Evolutionary conservation across 2,113 vertebrate genomes (phyloP), one percentile per base, ranked within the genome.

Genomic region (Menura novaehollandiae): DNA sequence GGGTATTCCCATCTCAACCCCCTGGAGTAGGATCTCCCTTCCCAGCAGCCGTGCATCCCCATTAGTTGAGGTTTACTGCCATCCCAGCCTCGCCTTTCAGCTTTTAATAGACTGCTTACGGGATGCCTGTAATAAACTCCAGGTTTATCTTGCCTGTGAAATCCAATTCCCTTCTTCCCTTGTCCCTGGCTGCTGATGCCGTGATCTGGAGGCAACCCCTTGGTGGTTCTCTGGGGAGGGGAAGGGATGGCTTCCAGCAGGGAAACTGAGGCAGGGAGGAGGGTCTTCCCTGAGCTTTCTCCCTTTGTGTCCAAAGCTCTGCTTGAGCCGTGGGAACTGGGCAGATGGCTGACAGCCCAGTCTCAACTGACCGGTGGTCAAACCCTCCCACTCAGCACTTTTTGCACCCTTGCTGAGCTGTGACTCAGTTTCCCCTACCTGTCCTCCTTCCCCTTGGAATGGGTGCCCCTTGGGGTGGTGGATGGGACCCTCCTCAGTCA

Each of bases 61-160:
- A 2, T 97, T 95, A 95, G 93, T 76, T 0, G 19, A 81, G 94
- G 95, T 96, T 96, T 95, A 95, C 72, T 85, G 72, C 93, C 49
- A 49, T 64, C 58, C 69, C 43, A 35, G 85, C 82, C 71, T 89
- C 4, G 58, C 84, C 84, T 95, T 89, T 85, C 87, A 83, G 91
- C 81, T 96, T 96, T 96, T 96, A 96, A 95, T 85, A 95, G 94
- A 43, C 93, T 88, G 89, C 91, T 95, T 96, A 93, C 95, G 88
- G 88, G 95, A 95, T 0, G 63, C 67, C 1, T 10, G 49, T 95
- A 94, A 94, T 95, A 97, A 94, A 90, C 82, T 95, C 91, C 94
- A 97, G 90, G 93, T 96, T 97, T 93, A 90, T 96, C 94, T 96
- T 85, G 78, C 94, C 72, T 90, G 78, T 96, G 95, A 97, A 95